Evolutionary conservation across 2,113 vertebrate genomes (phyloP).

Genomic region (Aptenodytes patagonicus): DNA sequence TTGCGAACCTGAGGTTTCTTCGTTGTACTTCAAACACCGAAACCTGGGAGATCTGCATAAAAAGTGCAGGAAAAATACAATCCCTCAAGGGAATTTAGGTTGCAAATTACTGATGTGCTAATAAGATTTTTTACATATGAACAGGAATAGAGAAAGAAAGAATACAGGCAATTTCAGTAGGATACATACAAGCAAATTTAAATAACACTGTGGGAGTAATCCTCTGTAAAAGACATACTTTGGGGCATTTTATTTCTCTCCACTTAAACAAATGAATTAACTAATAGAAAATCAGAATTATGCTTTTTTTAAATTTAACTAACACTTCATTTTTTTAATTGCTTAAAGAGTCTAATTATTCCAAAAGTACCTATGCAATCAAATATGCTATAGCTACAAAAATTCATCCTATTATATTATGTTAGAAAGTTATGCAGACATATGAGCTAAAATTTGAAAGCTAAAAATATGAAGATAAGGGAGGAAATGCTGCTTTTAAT

Average conservation of each 20-base stretch:
- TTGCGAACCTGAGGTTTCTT: background rate
- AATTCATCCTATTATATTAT: background rate
- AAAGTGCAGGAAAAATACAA: background rate
- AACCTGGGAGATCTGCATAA: background rate
- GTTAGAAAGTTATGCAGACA: background rate
- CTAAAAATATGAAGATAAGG: background rate
- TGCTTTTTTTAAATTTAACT: background rate
- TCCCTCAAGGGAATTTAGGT: background rate
- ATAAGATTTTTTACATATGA: background rate
- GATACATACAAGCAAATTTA: background rate
- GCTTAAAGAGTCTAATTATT: background rate
- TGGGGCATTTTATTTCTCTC: background rate
- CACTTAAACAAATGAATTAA: background rate
- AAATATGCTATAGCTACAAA: background rate
- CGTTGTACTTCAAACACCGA: background rate
- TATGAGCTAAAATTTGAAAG: background rate
- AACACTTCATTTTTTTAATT: background rate
- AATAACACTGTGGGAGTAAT: background rate
- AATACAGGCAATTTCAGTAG: background rate
- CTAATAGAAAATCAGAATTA: background rate
- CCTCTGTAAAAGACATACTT: background rate
- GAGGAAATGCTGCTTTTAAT: background rate
- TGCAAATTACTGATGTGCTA: background rate
- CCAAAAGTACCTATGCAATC: background rate
- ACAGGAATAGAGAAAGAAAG: background rate